Base-by-base conservation (phyloP, 2,797 vertebrate genomes). In the Pteropus rufus region DNA sequence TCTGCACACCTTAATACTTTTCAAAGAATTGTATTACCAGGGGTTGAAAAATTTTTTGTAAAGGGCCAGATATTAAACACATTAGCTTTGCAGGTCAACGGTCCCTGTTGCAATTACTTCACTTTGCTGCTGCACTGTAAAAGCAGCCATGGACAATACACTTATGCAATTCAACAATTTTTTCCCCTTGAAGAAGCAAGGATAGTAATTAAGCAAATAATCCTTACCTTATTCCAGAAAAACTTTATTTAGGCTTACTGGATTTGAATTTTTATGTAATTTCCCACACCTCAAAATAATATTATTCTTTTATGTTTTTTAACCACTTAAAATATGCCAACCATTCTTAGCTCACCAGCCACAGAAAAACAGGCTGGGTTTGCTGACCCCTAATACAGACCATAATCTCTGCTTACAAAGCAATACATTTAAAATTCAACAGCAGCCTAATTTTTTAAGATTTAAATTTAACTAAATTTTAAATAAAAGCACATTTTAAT, bases 381-480 rank as follows among this genome's bases (percentile, higher is more conserved):
- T n/a, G 52, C 62, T 67, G 56, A 81, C 58, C 18, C 60, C 39
- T 65, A 29, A 73, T 52, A 15, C 23, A n/a, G 19, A 76, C 23
- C 24, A 5, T 65, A 82, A 41, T 72, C 24, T 90, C 49, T 81
- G 34, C 26, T 77, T 90, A 26, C 29, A 90, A 80, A 41, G 52
- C 21, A 41, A n/a, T n/a, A 49, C 29, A 60, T 31, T 84, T 54
- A 39, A 62, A 86, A 92, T 87, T 69, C 34, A 54, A 62, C 56
- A 82, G 44, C 56, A 84, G 49, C n/a, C 19, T 77, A 89, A 7
- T 31, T 41, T 91, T 77, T 12, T 36, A 93, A 93, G 31, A 54
- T 77, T 81, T 87, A n/a, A 69, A 29, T 70, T 89, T 92, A 65
- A 41, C 24, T 52, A 89, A 88, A 89, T 72, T 67, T 92, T 81